Evolutionary conservation across 2,113 vertebrate genomes (phyloP), one percentile per base, ranked within the genome.

Genomic region (Cavia porcellus): DNA sequence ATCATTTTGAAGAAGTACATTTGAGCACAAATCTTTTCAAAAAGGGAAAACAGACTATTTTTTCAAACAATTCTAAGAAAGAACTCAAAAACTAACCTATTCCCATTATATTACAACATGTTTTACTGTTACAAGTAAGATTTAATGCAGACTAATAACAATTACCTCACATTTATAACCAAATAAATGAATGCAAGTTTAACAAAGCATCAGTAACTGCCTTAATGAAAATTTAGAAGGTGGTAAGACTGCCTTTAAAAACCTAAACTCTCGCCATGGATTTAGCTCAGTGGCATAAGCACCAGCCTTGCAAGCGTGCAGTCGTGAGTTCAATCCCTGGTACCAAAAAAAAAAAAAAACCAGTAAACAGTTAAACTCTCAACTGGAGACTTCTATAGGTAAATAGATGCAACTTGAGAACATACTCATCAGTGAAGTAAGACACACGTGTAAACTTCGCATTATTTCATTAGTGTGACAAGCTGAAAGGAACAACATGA

Each of bases 191-290:
- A 61, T 0, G 4, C 32, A 74, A 77, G 13, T 9, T 92, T 55
- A 74, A 83, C 30, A 62, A 70, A 84, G 70, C 22, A 32, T 57
- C 55, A 57, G 55, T 57, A 5, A 24, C 38, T n/a, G 42, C 24
- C 82, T 90, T 42, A 86, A 1, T 86, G 47, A n/a, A 87, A 83
- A 72, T 12, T 70, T 20, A 32, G 10, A 79, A 82, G 25, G 13
- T 64, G 35, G 55, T 61, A 80, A 90, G 64, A 77, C 42, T 85
- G 11, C 32, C 86, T 88, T 95, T 61, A 72, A 57, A 92, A 92
- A 47, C 42, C 17, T 72, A 70, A 84, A 38, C 1, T 92, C 59
- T 70, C 35, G 38, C 38, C 38, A 38, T 38, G 38, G 38, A 38
- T 38, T 38, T 38, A 38, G 38, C 38, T 38, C 38, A 38, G 38